Evolutionary conservation across 2,888 invertebrate species (phyloP), one percentile per base, ranked within the genome.

Genomic region (Linnaemya tessellans): DNA sequence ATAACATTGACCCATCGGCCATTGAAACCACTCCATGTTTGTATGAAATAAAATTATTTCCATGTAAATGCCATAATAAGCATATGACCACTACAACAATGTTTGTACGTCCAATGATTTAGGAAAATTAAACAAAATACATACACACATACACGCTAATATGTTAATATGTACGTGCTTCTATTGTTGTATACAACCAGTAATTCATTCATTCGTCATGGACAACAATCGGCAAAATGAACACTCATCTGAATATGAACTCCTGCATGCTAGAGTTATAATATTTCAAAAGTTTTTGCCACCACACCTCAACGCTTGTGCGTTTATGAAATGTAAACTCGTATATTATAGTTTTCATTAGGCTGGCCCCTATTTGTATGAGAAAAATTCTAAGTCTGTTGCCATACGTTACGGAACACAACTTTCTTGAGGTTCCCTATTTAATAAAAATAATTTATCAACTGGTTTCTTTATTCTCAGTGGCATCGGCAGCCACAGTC

Each of bases 131-230:
- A 64, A 58, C 41, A 20, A 22, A 56, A 43, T 25, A 4, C 13
- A 58, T 58, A 58, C 8, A 35, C 11, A 1, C 51, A n/a, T 1
- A 41, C 11, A 13, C 3, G 1, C 49, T 3, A 49, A 18, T 18
- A 56, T 64, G 25, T 38, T 3, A 30, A 3, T 30, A 5, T 30
- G 30, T 30, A 30, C 5, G 30, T 30, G 30, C 30, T n/a, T n/a
- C n/a, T 30, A 30, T 30, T 30, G 30, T 30, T 30, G 30, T 30
- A 30, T 30, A 65, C 64, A 71, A 75, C 68, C 62, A 83, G 62
- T 83, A 73, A 73, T 38, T 62, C 73, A 83, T 83, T 73, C 54
- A 83, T 83, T 73, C 54, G 79, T 83, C 78, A 68, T 62, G 38
- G 5, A 58, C 22, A 56, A 35, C 15, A n/a, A 25, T 25, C 15